Conservation (phyloP, 2,888 invertebrate genomes). For the Limnephilus rhombicus region DNA sequence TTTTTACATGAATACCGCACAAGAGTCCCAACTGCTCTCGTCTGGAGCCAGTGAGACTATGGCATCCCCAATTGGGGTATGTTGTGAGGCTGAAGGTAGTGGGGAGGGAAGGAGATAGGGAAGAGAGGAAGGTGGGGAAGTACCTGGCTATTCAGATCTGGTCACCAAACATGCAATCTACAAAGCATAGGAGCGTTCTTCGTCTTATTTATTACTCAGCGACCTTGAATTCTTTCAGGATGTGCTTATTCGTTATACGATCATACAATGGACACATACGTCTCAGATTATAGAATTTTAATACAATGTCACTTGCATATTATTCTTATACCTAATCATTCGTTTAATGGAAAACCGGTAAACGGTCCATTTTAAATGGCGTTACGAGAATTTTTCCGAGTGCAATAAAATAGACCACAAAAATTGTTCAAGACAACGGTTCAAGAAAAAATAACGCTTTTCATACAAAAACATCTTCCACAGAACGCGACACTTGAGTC, state of each 20-base stretch:
- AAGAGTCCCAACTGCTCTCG: too few relatives aligned
- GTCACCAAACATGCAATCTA: too few relatives aligned
- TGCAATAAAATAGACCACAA: background rate
- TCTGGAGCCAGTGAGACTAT: too few relatives aligned
- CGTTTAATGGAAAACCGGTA: background rate
- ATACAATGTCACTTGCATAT: background rate
- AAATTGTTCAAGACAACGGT: background rate
- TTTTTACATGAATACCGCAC: too few relatives aligned
- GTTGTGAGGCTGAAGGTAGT: too few relatives aligned
- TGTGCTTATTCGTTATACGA: background rate
- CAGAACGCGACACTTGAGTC: background rate
- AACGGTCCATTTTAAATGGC: background rate
- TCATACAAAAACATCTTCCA: background rate
- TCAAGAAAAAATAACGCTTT: background rate
- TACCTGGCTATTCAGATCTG: too few relatives aligned
- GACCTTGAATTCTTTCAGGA: background rate
- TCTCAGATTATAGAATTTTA: background rate
- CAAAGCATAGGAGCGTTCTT: background rate
- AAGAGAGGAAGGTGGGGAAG: too few relatives aligned
- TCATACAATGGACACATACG: background rate
- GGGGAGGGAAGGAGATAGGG: too few relatives aligned
- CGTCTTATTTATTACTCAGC: background rate
- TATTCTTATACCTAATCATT: background rate
- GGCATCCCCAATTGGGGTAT: too few relatives aligned
- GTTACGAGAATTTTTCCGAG: background rate